A percentile compares a stretch with the other conserved stretches of the same genome.
These are phyloP conservation scores for Salminus brasiliensis DNA, from an alignment of 2,113 vertebrate species.

Conservation along the genomic window DNA sequence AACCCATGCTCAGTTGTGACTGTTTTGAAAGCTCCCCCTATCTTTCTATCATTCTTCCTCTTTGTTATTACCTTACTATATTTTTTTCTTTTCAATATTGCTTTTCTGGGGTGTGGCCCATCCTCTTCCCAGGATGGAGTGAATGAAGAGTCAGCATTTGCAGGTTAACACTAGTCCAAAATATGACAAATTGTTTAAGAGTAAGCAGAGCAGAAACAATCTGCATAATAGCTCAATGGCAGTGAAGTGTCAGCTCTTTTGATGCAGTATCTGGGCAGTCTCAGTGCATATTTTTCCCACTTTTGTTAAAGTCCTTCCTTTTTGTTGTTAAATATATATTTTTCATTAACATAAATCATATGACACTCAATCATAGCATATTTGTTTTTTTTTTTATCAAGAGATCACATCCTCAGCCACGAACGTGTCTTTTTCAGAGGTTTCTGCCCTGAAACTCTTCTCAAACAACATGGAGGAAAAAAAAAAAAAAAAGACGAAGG, in stretches of 20 bases:
- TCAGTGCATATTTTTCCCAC: conserved; percentile 9
- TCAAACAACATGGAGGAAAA: background rate
- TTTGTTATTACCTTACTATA: background rate
- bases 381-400: background rate
- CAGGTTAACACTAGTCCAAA: conserved; percentile 37
- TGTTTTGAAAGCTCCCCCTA: background rate
- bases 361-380: background rate
- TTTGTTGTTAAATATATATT: background rate
- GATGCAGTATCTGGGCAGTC: conserved; percentile 29
- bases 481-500: background rate
- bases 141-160: conserved; percentile 32
- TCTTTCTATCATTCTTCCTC: background rate
- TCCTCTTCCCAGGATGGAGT: conserved; percentile 15
- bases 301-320: conserved; percentile 14
- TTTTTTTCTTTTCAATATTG: conserved; percentile 5
- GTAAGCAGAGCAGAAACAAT: conserved; percentile 28
- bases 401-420: background rate
- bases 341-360: background rate
- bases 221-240: conserved; percentile 44
- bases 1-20: conserved; percentile 18
- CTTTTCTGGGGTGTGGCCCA: conserved; percentile 6
- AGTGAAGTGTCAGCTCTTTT: conserved; percentile 26
- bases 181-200: conserved; percentile 50
- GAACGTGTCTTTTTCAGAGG: background rate
- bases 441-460: too few species aligned